Evolutionary conservation across 2,888 invertebrate species (phyloP), one percentile per base, ranked within the genome.

Genomic region (Lasioglossum figueresi): DNA sequence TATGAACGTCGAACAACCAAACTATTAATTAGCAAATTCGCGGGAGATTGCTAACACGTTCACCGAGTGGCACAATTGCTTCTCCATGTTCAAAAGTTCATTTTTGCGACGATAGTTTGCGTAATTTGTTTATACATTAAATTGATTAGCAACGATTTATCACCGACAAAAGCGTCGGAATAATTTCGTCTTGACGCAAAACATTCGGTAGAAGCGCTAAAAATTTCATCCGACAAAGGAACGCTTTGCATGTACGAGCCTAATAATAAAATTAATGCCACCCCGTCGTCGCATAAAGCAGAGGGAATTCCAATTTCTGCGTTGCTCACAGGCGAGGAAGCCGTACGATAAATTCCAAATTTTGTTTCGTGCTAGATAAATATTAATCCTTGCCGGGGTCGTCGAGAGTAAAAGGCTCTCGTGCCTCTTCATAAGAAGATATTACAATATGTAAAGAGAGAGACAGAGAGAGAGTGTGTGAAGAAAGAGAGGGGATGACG

Each of bases 321-420:
- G 27, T 6, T 31, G 63, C 16, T 2, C 31, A 16, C 63, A 0
- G 63, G 16, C 31, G 2, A 16, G 31, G 31, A 2, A 31, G 63
- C 63, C 63, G 16, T 27, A 31, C 31, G 63, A 63, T 63, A 63
- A 63, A 63, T 63, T 27, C 12, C 14, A 45, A 45, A 23, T 43
- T 31, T 83, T 84, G 79, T 72, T 75, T 76, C 71, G 63, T 27
- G 31, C 59, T 76, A 72, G 79, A 87, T 77, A 81, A 76, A 87
- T 89, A 87, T 86, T 89, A 87, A 89, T 88, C 81, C 80, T 71
- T 59, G 23, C 52, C 48, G 23, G 40, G 66, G 27, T 70, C 75
- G 70, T 40, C 72, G 79, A 79, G 79, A 79, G 83, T 83, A 80
- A 88, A 82, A 86, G 82, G 82, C 82, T 71, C 40, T 73, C 82